Evolutionary conservation across 2,113 vertebrate genomes (phyloP).

Genomic region (Onychostoma macrolepis): DNA sequence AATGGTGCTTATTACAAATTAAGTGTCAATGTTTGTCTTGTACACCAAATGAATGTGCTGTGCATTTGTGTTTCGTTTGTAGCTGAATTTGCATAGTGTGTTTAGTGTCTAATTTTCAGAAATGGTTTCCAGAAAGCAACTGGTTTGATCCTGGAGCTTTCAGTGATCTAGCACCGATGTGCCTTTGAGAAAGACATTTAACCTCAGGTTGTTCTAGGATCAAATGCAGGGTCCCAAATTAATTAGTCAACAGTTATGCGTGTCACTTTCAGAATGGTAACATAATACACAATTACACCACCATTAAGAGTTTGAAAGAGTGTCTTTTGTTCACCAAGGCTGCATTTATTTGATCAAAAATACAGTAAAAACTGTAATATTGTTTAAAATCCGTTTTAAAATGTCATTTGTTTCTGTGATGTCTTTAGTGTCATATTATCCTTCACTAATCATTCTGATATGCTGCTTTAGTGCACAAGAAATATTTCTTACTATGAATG

Average conservation of each 20-base stretch:
- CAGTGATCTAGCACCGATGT: neutral
- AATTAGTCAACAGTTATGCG: neutral
- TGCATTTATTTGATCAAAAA: no score
- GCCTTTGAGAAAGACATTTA: neutral
- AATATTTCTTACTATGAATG: no score
- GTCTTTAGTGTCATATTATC: no score
- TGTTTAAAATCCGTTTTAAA: no score
- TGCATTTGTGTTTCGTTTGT: neutral
- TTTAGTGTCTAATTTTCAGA: neutral
- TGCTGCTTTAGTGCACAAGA: no score
- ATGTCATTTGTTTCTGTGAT: no score
- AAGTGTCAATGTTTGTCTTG: conserved; percentile 27
- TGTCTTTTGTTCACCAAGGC: no score
- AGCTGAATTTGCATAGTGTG: neutral
- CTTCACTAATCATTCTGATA: no score
- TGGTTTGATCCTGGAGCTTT: neutral
- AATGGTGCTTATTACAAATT: conserved; percentile 28
- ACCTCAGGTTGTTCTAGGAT: neutral
- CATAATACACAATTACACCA: no score
- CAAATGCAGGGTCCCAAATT: neutral
- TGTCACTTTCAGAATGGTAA: no score
- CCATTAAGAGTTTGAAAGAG: no score
- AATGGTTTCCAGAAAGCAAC: neutral
- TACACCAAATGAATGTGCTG: neutral
- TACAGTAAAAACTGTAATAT: no score